phyloP scores from a whole-genome alignment of 1,140 invertebrate genomes.

The Drosophila malerkotliana region DNA sequence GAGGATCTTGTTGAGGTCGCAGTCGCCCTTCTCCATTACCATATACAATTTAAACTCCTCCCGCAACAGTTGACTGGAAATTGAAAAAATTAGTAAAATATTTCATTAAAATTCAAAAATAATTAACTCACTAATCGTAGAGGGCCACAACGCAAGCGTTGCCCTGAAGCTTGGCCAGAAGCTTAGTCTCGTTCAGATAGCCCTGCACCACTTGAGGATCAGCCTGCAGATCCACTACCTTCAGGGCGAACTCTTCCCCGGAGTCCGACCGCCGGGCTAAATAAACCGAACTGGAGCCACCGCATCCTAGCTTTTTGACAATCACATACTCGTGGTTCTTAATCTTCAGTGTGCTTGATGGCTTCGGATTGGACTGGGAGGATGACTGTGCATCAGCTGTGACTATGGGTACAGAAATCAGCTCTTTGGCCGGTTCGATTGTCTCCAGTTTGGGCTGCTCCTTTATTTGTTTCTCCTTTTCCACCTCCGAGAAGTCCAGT shows the following conservation, averaged over 20 bases:
- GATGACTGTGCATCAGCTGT: background rate
- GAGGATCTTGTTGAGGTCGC: constrained; percentile 93
- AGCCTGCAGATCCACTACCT: constrained; percentile 88
- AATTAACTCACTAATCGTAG: constrained; percentile 93
- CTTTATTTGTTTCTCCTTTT: constrained; percentile 8
- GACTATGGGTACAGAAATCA: background rate
- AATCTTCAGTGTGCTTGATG: constrained; percentile 54
- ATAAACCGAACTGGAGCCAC: constrained; percentile 80
- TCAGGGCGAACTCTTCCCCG: constrained; percentile 70
- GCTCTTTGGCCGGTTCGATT: constrained; percentile 9
- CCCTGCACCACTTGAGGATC: constrained; percentile 89
- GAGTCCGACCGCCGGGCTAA: constrained; percentile 62
- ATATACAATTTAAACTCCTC: constrained; percentile 89
- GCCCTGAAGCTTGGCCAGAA: constrained; percentile 93
- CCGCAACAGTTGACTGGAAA: constrained; percentile 85
- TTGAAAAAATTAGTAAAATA: too few species aligned
- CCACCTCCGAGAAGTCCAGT: constrained; percentile 56
- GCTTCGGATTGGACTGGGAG: background rate
- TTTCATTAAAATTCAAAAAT: too few species aligned
- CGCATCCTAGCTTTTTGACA: constrained; percentile 72
- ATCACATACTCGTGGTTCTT: constrained; percentile 73
- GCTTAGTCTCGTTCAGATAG: constrained; percentile 95
- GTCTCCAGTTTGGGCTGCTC: background rate
- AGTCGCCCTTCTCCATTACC: constrained; percentile 97
- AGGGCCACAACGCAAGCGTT: constrained; percentile 93